Evolutionary conservation across 2,888 invertebrate species (phyloP), one percentile per base, ranked within the genome.

Genomic region (Synergus gifuensis): DNA sequence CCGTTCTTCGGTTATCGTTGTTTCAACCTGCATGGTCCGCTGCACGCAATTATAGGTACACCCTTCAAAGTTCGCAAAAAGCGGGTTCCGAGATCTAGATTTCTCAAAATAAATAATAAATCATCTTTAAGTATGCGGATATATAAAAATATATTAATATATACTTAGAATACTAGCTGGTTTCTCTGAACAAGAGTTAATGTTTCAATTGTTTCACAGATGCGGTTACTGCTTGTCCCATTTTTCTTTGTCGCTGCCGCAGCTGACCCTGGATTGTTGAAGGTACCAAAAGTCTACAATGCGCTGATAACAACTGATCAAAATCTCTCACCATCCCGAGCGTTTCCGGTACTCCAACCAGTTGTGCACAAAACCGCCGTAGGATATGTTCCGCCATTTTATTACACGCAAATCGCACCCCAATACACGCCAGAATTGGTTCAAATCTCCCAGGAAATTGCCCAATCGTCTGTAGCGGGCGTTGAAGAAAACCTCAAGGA

Each of bases 261-360:
- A 3, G 86, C 89, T 36, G 86, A 88, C 64, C 92, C 92, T 40
- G 93, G 93, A 4, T 93, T 95, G 0, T 93, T 94, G 44, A 94
- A 95, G 82, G 94, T 95, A 1, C 96, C 96, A 0, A 96, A 95
- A 90, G 95, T 96, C 49, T 96, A 96, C 93, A 96, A 96, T 90
- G 96, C 96, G 0, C 93, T 96, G 79, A 96, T 96, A 89, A 96
- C 96, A 4, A 96, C 96, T 7, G 95, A 96, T 88, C 96, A 96
- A 89, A 96, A 96, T 90, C 91, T 96, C 78, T 94, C 95, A 77
- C 96, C 96, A 0, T 96, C 96, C 87, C 94, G 96, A 81, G 96
- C 96, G 0, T 96, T 94, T 90, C 96, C 96, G 0, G 95, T 96
- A 64, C 95, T 96, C 85, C 96, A 96, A 86, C 96, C 96, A 9